Base-by-base conservation (phyloP, 2,797 vertebrate species). In the Hyperoplus lanceolatus region DNA sequence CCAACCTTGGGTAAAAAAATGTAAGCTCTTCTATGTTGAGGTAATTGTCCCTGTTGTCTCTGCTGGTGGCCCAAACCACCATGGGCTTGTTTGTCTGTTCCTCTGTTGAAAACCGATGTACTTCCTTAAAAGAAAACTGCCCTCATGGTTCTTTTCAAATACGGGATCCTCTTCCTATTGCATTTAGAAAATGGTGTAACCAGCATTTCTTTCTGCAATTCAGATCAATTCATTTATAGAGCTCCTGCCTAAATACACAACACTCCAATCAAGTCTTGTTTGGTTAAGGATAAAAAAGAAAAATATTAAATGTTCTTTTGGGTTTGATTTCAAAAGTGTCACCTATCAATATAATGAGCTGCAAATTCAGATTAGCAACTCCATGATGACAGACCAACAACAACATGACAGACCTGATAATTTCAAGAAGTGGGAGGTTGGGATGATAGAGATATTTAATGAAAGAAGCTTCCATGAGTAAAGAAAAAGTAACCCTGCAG, bases 1-100 rank as follows among this genome's bases (percentile, higher is more conserved):
- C 21, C 50, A 60, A 53, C 41, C 18, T 14, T 5, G 39, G 49
- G 6, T 45, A 29, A 70, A 4, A 67, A 62, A 61, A 73, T 57
- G 8, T 11, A 53, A 65, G 4, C 8, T 57, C 41, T 10, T 60
- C 48, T 50, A 1, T 43, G 41, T 9, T 65, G 36, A 74, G 36
- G 43, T 50, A 66, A 48, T 16, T 42, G 49, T 42, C 58, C 64
- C 4, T 39, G 7, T 54, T 50, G 8, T 49, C 46, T 75, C 67
- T 41, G 43, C 54, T 56, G 49, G 41, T 9, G 59, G 70, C 58
- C 65, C 64, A 76, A 81, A 15, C n/a, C 42, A 29, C 62, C 11
- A 13, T 49, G 21, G 4, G 9, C 18, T 43, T 13, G 48, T 70
- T 73, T 69, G 56, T 58, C 11, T 57, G 29, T n/a, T 42, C 8